These are phyloP conservation scores for Vanacampus margaritifer DNA, from an alignment of 2,113 vertebrate species.

Conservation along the genomic window DNA sequence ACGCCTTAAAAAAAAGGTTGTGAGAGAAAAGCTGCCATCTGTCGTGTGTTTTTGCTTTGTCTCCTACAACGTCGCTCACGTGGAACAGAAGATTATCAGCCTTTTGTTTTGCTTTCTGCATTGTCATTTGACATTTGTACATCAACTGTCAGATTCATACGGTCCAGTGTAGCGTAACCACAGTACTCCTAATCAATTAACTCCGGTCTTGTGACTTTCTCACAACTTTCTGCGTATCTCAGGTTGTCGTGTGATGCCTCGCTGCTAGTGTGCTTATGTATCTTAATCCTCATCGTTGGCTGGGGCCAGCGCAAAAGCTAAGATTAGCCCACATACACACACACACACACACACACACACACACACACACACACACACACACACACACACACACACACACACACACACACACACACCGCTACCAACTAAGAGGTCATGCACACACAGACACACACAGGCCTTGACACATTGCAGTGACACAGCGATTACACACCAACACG, in stretches of 20 bases:
- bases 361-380: background rate
- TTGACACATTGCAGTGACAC: conserved; percentile 24
- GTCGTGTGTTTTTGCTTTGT: conserved; percentile 12
- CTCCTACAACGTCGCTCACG: conserved; percentile 19
- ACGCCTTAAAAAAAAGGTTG: conserved; percentile 10
- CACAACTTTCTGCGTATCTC: background rate
- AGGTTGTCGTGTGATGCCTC: conserved; percentile 11
- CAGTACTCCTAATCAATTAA: background rate
- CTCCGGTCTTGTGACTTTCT: background rate
- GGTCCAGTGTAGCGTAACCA: background rate
- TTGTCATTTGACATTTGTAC: background rate
- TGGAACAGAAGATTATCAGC: conserved; percentile 21
- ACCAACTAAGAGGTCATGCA: conserved; percentile 33
- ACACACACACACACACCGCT: conserved; percentile 1
- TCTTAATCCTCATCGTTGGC: conserved; percentile 58
- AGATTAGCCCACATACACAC: conserved; percentile 69
- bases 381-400: conserved; percentile 14
- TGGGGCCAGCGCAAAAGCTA: conserved; percentile 58
- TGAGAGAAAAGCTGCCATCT: conserved; percentile 24
- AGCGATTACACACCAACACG: conserved; percentile 20
- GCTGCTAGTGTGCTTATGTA: conserved; percentile 47
- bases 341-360: conserved; percentile 16
- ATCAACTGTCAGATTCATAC: conserved; percentile 5
- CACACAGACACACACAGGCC: conserved; percentile 2
- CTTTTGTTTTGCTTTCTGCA: conserved; percentile 1